Conservation (phyloP, 2,113 vertebrate genomes). For the Hyaena hyaena region DNA sequence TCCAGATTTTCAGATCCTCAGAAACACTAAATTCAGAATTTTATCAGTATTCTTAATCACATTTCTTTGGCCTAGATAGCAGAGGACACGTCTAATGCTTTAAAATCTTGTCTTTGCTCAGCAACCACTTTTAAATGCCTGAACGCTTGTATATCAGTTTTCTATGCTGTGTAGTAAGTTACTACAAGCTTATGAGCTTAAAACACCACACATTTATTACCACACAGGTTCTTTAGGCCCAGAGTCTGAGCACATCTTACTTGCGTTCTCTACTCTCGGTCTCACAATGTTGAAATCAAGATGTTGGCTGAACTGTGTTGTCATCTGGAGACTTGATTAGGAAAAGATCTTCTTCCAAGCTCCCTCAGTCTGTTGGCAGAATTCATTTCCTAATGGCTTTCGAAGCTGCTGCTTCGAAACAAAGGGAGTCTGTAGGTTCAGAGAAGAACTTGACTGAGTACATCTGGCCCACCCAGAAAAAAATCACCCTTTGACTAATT, state of each 20-base stretch:
- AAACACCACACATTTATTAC: not conserved
- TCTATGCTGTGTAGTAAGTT: not conserved
- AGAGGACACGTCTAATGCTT: not conserved
- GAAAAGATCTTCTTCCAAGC: not conserved
- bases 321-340: not conserved
- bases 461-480: not conserved
- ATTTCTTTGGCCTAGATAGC: not conserved
- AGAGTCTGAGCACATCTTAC: accelerated
- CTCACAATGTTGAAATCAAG: not conserved
- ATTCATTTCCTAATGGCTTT: not conserved
- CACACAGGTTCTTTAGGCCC: not conserved
- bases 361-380: not conserved
- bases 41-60: not conserved
- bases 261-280: not conserved
- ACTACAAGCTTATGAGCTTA: not conserved
- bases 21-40: not conserved
- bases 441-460: not conserved
- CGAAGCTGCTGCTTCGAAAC: not conserved
- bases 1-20: not conserved
- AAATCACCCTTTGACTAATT: not conserved
- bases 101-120: not conserved
- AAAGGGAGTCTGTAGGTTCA: not conserved
- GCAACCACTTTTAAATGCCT: not conserved
- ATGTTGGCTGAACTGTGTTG: too few relatives aligned
- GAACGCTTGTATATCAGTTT: accelerated